Evolutionary conservation across 2,888 invertebrate species (phyloP).

Genomic region (Clepsis dumicolana): DNA sequence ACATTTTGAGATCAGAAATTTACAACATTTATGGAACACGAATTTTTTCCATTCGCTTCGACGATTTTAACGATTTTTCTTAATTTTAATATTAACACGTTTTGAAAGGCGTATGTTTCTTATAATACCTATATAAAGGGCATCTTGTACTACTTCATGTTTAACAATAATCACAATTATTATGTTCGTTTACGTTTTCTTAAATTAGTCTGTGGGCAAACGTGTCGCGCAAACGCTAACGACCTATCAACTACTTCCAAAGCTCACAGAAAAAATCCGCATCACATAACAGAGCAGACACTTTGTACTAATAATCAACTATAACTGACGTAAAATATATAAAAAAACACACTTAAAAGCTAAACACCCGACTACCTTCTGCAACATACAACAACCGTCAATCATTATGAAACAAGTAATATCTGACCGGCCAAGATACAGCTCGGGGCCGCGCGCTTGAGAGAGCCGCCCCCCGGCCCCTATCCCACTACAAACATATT

Average conservation of each 20-base stretch:
- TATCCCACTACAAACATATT: not conserved
- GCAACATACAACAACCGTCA: constrained; percentile 51
- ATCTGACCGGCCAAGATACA: constrained; percentile 63
- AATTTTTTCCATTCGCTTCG: constrained; percentile 61
- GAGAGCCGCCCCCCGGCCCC: constrained; percentile 47
- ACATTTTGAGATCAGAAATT: constrained; percentile 74
- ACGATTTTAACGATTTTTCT: constrained; percentile 62
- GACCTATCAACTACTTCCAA: constrained; percentile 27
- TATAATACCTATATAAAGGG: constrained; percentile 36
- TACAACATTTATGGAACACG: constrained; percentile 71
- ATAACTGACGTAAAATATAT: constrained; percentile 77
- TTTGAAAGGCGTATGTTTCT: constrained; percentile 40
- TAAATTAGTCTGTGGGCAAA: constrained; percentile 38
- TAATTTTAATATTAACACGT: constrained; percentile 65
- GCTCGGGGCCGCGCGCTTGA: constrained; percentile 63
- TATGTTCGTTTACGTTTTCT: constrained; percentile 37
- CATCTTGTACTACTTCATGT: constrained; percentile 42
- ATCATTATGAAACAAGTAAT: constrained; percentile 64
- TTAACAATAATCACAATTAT: constrained; percentile 36
- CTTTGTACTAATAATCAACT: constrained; percentile 67
- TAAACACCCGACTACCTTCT: constrained; percentile 51
- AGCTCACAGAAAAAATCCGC: constrained; percentile 45
- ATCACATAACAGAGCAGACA: constrained; percentile 58
- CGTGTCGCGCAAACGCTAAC: constrained; percentile 28
- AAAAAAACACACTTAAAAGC: constrained; percentile 62